phyloP scores from a whole-genome alignment of 2,113 vertebrate species.

The Mixornis gularis region DNA sequence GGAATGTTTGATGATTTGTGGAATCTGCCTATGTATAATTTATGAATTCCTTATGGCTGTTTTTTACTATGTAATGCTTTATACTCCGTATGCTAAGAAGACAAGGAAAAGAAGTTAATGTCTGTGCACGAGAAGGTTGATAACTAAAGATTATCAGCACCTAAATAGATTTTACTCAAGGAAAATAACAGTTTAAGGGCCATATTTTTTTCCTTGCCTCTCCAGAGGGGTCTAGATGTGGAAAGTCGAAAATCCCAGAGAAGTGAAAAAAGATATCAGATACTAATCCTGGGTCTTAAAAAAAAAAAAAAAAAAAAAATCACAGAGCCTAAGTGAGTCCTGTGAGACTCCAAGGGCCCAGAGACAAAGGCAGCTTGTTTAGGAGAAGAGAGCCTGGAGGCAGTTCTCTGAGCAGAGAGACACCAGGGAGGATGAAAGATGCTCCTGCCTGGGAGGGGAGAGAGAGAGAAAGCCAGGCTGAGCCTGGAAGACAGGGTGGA shows the following conservation, averaged over 20 bases:
- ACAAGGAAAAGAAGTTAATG: not conserved
- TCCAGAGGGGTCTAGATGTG: not conserved
- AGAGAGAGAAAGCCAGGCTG: not conserved
- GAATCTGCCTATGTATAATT: conserved; percentile 46
- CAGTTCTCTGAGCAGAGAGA: conserved; percentile 20
- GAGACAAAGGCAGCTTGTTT: conserved; percentile 46
- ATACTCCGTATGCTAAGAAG: not conserved
- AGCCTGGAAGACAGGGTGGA: not conserved
- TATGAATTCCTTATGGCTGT: conserved; percentile 34
- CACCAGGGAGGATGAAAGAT: conserved; percentile 32
- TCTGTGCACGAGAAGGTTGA: not conserved
- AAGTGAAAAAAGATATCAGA: conserved; percentile 14
- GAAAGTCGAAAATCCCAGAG: not conserved
- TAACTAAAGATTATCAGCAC: not conserved
- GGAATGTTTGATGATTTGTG: conserved; percentile 27
- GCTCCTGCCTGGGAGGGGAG: not conserved
- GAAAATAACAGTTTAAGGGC: not conserved
- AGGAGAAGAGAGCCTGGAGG: conserved; percentile 26
- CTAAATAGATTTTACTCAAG: not conserved
- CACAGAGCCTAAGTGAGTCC: conserved; percentile 18
- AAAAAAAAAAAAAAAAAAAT: not conserved
- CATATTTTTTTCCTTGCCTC: not conserved
- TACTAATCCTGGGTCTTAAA: not conserved
- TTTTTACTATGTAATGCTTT: conserved; percentile 17
- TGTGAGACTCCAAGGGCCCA: not conserved